A percentile compares a stretch with the other conserved stretches of the same genome.
Evolutionary conservation across 2,113 vertebrate species (phyloP).

Genomic region (Varanus komodoensis): DNA sequence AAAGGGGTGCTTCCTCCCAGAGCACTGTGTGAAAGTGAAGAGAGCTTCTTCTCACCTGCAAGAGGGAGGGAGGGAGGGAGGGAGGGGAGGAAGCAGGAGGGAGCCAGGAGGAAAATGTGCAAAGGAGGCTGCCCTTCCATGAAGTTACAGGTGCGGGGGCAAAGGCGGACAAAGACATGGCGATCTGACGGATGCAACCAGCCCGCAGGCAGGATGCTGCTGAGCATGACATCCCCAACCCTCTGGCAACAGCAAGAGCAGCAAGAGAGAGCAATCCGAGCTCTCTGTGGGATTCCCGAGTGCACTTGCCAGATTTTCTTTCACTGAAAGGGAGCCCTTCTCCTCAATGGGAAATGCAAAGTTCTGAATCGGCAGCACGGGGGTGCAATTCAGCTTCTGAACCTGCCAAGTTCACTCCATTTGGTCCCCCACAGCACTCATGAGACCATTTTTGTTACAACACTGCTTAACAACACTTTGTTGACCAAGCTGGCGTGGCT

Average conservation of each 20-base stretch:
- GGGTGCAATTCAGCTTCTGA: no score
- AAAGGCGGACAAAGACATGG: background rate
- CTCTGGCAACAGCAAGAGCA: no score
- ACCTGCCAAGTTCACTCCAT: no score
- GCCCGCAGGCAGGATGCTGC: no score
- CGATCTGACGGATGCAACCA: no score
- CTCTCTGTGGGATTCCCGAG: background rate
- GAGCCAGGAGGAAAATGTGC: background rate
- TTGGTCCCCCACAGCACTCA: no score
- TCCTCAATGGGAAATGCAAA: background rate
- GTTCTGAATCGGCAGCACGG: no score
- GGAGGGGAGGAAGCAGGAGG: background rate
- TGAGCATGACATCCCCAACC: no score
- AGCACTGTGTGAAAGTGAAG: background rate
- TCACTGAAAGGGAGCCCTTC: background rate
- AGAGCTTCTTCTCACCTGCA: background rate
- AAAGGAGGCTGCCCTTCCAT: background rate
- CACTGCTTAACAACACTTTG: no score
- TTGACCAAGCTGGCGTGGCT: no score
- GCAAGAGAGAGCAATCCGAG: no score
- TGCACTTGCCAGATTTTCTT: background rate
- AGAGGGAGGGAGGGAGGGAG: background rate
- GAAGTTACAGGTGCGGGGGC: background rate
- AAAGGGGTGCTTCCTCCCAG: conserved; percentile 36
- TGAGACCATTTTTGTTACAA: no score